Base-by-base conservation (phyloP, 1,140 invertebrate genomes). In the Argopecten irradians region DNA sequence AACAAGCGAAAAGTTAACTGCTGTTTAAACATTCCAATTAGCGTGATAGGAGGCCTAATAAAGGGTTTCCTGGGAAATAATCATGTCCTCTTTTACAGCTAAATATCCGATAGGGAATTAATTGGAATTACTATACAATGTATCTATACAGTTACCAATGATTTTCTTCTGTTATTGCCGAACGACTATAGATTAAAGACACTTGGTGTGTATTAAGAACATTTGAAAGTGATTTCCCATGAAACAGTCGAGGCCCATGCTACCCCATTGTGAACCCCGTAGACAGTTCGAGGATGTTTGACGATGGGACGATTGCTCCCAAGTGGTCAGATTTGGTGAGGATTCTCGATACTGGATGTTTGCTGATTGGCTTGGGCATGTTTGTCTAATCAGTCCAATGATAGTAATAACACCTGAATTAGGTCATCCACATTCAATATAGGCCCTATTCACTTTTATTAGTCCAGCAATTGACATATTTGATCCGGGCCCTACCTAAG, bases 401-500 rank as follows among this genome's bases (percentile, higher is more conserved):
- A 71, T 16, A 71, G 55, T 71, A 71, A 71, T 71, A 71, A 71
- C 55, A 71, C 55, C 55, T 71, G 55, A 71, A 71, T 71, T 71
- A 71, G 55, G 55, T 71, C 55, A 71, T 71, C 55, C 55, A 71
- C 55, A n/a, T 71, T 71, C 55, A n/a, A 71, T 71, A 71, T 71
- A 71, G 55, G 16, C 55, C 55, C 16, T n/a, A 71, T 71, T 71
- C 55, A 71, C 55, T n/a, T 71, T 71, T 71, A 71, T 71, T 71
- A 71, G 55, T n/a, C 55, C n/a, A 71, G n/a, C 55, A 71, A 71
- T 71, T n/a, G 55, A 71, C 55, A 71, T 71, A 71, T 71, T 71
- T 71, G 55, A 71, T 71, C 55, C 55, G 55, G 55, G n/a, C 55
- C 55, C 55, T 71, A 71, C 55, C 55, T 71, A 71, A 71, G 55